Evolutionary conservation across 2,797 vertebrate species (phyloP), one percentile per base, ranked within the genome.

Genomic region (Zonotrichia albicollis): DNA sequence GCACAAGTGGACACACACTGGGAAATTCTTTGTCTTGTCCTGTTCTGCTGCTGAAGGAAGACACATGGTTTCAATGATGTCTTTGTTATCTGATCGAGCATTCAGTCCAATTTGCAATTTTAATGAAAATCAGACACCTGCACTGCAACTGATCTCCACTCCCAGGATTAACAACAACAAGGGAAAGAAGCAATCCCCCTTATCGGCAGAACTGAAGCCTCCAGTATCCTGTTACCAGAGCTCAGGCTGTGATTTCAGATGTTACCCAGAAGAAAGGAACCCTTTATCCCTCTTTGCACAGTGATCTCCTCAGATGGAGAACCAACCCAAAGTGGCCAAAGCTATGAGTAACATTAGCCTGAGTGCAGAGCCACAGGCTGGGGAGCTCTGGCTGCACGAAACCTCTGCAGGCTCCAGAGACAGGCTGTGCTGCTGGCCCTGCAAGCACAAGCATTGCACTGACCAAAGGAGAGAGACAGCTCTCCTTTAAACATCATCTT

Each of bases 41-140:
- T 34, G 93, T 91, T 91, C 81, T 94, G 95, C 92, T 92, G 36
- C 87, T 82, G 95, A 96, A 96, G 95, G 96, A 95, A 86, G 97
- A 97, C 97, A 96, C 97, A 91, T 43, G 95, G 97, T 96, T 98
- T 98, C 98, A 98, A 97, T 96, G 97, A 97, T 77, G 91, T 95
- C 97, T 98, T 97, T 98, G 97, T 99, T 98, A 98, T 98, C 98
- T 98, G 98, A 98, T 98, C 96, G 91, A 98, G 98, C 97, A 97
- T 98, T 98, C 96, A 92, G 97, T 95, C 97, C 95, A 97, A 98
- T 98, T 98, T 99, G 98, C 98, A 98, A 98, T 98, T 99, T 98
- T 98, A 99, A 99, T 99, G 98, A 98, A 98, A 98, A 98, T 98
- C 98, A 98, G 98, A 99, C 99, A 99, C 99, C 98, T 98, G 98